Percentiles rank a stretch among this genome's conserved stretches.
These are phyloP conservation scores for Troides aeacus DNA, from an alignment of 2,888 invertebrate genomes.

Conservation along the genomic window DNA sequence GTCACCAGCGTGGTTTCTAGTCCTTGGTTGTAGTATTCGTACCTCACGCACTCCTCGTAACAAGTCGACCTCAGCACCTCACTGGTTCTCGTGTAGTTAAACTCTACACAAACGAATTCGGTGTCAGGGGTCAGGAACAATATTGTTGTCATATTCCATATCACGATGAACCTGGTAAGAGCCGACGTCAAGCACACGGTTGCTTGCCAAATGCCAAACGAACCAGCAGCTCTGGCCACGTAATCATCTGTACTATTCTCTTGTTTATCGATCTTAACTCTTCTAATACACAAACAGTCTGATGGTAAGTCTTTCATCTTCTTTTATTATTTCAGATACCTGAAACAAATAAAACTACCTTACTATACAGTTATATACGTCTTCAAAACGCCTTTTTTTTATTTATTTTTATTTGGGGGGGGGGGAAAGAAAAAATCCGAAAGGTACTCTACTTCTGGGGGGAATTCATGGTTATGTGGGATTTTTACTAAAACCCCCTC, in stretches of 20 bases:
- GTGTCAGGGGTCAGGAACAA: slow-evolving; percentile 52
- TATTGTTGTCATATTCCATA: slow-evolving; percentile 48
- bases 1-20: slow-evolving; percentile 48
- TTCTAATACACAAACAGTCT: too few relatives aligned
- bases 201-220: slow-evolving; percentile 52
- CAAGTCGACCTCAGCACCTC: slow-evolving; percentile 46
- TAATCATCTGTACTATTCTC: slow-evolving; percentile 43
- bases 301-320: neutral
- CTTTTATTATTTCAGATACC: neutral
- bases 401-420: too few relatives aligned
- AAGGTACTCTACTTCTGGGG: too few relatives aligned
- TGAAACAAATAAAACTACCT: neutral
- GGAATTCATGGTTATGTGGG: too few relatives aligned
- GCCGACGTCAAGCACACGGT: slow-evolving; percentile 37
- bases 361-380: too few relatives aligned
- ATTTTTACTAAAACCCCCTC: too few relatives aligned
- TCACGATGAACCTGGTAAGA: slow-evolving; percentile 41
- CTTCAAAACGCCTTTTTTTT: too few relatives aligned
- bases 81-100: slow-evolving; percentile 36
- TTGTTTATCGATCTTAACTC: too few relatives aligned
- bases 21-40: slow-evolving; percentile 42
- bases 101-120: slow-evolving; percentile 46
- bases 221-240: slow-evolving; percentile 51
- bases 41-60: slow-evolving; percentile 49
- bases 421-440: too few relatives aligned